Evolutionary conservation across 2,888 invertebrate genomes (phyloP).

Genomic region (Meiosimyza decipiens): DNA sequence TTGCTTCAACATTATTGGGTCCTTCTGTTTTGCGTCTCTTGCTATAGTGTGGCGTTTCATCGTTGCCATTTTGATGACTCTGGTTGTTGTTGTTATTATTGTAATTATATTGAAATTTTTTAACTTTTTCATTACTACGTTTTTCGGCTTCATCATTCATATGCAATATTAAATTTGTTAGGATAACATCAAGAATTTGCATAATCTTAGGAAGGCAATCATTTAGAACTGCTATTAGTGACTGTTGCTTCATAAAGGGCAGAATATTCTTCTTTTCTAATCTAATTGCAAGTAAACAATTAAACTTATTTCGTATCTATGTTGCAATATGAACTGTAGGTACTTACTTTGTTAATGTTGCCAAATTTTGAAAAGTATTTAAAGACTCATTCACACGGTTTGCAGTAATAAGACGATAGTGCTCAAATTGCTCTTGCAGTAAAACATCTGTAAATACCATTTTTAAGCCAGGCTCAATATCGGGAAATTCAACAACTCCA

Average conservation of each 20-base stretch:
- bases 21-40: slow-evolving; percentile 47
- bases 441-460: slow-evolving; percentile 63
- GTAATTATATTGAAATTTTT: slow-evolving; percentile 45
- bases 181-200: slow-evolving; percentile 61
- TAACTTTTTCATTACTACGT: slow-evolving; percentile 45
- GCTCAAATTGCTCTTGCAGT: slow-evolving; percentile 62
- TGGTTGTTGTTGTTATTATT: slow-evolving; percentile 43
- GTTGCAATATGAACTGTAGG: slow-evolving; percentile 12
- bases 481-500: slow-evolving; percentile 62
- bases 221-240: slow-evolving; percentile 57
- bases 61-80: slow-evolving; percentile 34
- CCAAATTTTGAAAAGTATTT: slow-evolving; percentile 68
- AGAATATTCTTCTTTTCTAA: slow-evolving; percentile 60
- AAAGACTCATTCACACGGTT: slow-evolving; percentile 58
- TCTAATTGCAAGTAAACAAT: slow-evolving; percentile 43
- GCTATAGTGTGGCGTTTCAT: slow-evolving; percentile 19
- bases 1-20: slow-evolving; percentile 23
- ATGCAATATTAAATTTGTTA: slow-evolving; percentile 55
- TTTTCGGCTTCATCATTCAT: slow-evolving; percentile 54
- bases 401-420: slow-evolving; percentile 52
- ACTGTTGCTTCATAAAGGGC: slow-evolving; percentile 54
- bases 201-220: slow-evolving; percentile 63
- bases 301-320: background rate
- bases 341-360: slow-evolving; percentile 64
- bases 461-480: slow-evolving; percentile 62